Base-by-base conservation (phyloP, 2,797 vertebrate genomes). In the Remorina albescens region DNA sequence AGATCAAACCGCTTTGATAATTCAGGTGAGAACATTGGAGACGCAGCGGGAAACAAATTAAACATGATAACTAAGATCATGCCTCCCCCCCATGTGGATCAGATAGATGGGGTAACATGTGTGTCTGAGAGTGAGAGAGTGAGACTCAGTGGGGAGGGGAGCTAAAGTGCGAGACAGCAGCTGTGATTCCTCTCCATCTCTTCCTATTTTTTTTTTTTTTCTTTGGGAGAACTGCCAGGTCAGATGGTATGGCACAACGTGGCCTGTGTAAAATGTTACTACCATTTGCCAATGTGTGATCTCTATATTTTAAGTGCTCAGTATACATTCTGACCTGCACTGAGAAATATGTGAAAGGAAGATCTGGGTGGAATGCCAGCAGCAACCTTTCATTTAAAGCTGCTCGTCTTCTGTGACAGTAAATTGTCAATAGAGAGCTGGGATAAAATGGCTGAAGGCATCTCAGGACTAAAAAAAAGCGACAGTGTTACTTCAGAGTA, bases 11-110 rank as follows among this genome's bases (percentile, higher is more conserved):
- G 10, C 81, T 86, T 76, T 83, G 78, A 86, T 86, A 81, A 85
- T 83, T 82, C 76, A 74, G 37, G 71, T 58, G 73, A 81, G 71
- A 85, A 76, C 73, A 75, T 74, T 53, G 28, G 77, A 76, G 74
- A 86, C 80, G 42, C 76, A 80, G 74, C 76, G 72, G 72, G 80
- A 88, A 87, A 74, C 85, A 91, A 90, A 91, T 88, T 81, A 89
- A 88, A 91, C 78, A 86, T 80, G 76, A 86, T 88, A 86, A 86
- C 67, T 78, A 76, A 78, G 77, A 66, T 62, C 74, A 37, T 58
- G 42, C 60, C 49, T 71, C 67, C 67, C 62, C 53, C 53, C 68
- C 71, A 19, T 68, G 76, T 74, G 86, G 62, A 65, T 80, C 67
- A 47, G 64, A 69, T 80, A 46, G 82, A 73, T 39, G 42, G 49